Conservation (phyloP, 1,140 invertebrate genomes). For the Zaprionus gabonicus region DNA sequence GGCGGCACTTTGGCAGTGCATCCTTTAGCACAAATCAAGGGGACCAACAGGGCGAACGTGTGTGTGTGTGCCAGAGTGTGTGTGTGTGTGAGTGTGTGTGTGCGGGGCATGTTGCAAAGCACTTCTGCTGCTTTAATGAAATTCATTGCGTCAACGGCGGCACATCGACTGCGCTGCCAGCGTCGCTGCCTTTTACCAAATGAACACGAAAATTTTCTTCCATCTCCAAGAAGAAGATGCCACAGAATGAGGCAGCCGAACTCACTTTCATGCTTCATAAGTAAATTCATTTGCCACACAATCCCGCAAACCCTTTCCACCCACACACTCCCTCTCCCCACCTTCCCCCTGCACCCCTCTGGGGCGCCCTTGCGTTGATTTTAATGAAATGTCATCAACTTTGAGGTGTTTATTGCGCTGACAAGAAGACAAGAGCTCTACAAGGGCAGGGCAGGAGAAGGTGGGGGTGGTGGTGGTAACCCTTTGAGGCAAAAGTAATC, state of each 20-base stretch:
- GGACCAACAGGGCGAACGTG: conserved; percentile 59
- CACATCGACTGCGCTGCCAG: conserved; percentile 1
- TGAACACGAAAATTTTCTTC: conserved; percentile 75
- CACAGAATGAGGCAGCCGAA: conserved; percentile 44
- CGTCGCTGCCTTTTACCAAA: conserved; percentile 61
- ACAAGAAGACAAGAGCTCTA: conserved; percentile 50
- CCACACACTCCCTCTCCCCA: background rate
- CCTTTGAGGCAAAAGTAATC: conserved; percentile 77
- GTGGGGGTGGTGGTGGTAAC: conserved; percentile 26
- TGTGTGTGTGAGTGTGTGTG: conserved; percentile 33
- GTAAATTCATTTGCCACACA: conserved; percentile 75
- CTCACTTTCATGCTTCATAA: conserved; percentile 82
- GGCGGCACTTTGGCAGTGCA: conserved; percentile 24
- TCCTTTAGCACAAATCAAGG: conserved; percentile 65
- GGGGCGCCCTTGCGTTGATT: conserved; percentile 53
- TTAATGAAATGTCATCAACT: conserved; percentile 84
- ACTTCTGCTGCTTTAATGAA: conserved; percentile 78
- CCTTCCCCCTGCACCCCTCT: background rate
- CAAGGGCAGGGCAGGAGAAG: background rate
- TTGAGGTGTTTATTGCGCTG: conserved; percentile 83
- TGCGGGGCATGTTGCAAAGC: conserved; percentile 46
- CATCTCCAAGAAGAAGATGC: conserved; percentile 43
- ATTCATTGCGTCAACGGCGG: conserved; percentile 64
- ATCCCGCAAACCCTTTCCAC: conserved; percentile 21
- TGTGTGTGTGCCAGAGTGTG: conserved; percentile 16